phyloP scores from a whole-genome alignment of 2,113 vertebrate species.

The Rissa tridactyla region DNA sequence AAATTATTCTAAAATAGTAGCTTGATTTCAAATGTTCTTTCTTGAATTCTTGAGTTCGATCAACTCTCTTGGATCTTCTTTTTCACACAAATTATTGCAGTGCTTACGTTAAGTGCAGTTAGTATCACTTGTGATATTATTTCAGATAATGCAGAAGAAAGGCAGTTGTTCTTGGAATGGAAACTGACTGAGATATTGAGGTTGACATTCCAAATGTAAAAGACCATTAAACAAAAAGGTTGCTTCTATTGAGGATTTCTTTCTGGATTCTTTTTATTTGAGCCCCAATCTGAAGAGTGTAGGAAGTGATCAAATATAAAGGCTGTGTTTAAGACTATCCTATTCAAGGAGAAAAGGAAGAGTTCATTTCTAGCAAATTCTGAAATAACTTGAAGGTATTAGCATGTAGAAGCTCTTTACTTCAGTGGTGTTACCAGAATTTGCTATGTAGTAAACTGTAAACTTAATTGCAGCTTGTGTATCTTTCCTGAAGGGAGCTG shows the following conservation, averaged over 20 bases:
- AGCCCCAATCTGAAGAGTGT: background rate
- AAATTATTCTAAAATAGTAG: background rate
- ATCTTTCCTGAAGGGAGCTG: background rate
- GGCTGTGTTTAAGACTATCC: background rate
- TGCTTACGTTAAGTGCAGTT: background rate
- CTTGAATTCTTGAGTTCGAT: background rate
- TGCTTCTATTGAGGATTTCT: background rate
- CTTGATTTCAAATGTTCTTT: background rate
- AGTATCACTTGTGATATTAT: background rate
- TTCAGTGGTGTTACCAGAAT: background rate
- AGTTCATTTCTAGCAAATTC: background rate
- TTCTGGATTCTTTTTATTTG: background rate
- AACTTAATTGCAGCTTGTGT: background rate
- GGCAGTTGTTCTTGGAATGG: background rate
- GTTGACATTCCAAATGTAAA: background rate
- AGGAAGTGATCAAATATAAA: background rate
- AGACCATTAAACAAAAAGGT: background rate
- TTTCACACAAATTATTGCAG: background rate
- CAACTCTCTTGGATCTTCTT: background rate
- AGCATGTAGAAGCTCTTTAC: background rate
- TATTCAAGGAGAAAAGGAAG: background rate
- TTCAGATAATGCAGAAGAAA: background rate
- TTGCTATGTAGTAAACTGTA: background rate
- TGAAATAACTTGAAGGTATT: background rate
- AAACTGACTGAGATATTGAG: background rate